These are phyloP conservation scores for Onthophagus taurus DNA, from an alignment of 1,140 invertebrate genomes.

Conservation along the genomic window DNA sequence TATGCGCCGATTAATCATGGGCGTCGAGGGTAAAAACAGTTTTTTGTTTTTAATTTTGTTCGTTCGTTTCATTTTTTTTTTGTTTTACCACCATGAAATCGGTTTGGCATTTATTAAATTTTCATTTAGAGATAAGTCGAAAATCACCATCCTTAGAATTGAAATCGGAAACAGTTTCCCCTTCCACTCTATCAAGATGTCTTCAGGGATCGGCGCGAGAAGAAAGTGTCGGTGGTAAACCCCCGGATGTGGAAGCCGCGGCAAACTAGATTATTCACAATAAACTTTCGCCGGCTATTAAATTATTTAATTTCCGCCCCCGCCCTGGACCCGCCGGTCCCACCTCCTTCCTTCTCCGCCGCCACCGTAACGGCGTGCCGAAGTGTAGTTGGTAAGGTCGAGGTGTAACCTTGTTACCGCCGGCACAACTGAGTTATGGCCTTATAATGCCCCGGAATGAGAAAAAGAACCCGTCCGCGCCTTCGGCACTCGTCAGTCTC, in stretches of 20 bases:
- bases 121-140: too few relatives aligned
- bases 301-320: slow-evolving; percentile 39
- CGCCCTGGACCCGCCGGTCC: background rate
- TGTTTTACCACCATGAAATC: too few relatives aligned
- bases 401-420: slow-evolving; percentile 37
- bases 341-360: background rate
- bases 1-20: too few relatives aligned
- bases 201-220: slow-evolving; percentile 5
- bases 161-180: too few relatives aligned
- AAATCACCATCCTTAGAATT: too few relatives aligned
- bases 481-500: slow-evolving; percentile 29
- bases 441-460: slow-evolving; percentile 37
- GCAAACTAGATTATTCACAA: slow-evolving; percentile 40
- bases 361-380: slow-evolving; percentile 6
- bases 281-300: slow-evolving; percentile 40
- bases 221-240: background rate
- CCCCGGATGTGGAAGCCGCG: slow-evolving; percentile 8
- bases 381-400: slow-evolving; percentile 31
- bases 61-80: too few relatives aligned
- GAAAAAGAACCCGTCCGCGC: slow-evolving; percentile 32
- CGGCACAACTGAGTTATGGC: slow-evolving; percentile 38
- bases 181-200: background rate
- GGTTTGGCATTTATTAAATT: too few relatives aligned
- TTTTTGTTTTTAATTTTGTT: too few relatives aligned
- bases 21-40: too few relatives aligned